A percentile compares a stretch with the other conserved stretches of the same genome.
These are phyloP conservation scores for Apaloderma vittatum DNA, from an alignment of 2,113 vertebrate genomes.

Conservation along the genomic window DNA sequence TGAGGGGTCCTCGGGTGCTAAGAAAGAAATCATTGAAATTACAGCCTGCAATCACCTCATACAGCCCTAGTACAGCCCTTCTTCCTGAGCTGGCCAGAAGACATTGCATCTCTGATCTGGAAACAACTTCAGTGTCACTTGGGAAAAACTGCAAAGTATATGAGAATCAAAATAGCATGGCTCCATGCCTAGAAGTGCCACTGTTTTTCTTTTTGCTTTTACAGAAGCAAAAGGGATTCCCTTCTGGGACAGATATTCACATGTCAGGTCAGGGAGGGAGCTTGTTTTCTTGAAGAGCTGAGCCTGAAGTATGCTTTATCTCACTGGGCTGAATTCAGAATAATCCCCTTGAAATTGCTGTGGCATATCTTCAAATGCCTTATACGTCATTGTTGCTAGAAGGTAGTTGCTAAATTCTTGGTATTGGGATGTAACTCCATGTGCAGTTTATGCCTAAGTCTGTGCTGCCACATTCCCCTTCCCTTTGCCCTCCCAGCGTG, in stretches of 20 bases:
- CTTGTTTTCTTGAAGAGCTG: slow-evolving; percentile 6
- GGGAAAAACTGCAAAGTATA: not conserved
- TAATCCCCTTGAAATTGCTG: not conserved
- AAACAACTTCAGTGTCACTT: not conserved
- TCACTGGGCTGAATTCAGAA: not conserved
- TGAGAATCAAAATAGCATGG: not conserved
- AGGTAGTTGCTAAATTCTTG: not conserved
- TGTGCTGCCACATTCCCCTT: not conserved
- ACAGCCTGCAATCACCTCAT: not conserved
- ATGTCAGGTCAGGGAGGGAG: not conserved
- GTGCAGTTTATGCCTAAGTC: not conserved
- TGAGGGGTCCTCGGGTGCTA: not conserved
- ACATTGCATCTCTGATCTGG: not conserved
- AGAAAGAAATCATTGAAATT: not conserved
- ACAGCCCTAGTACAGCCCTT: not conserved
- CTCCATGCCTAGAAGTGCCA: not conserved
- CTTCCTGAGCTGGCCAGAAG: not conserved
- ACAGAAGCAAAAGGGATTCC: not conserved
- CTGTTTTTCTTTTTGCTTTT: not conserved
- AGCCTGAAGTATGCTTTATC: not conserved
- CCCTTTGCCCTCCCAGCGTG: not conserved
- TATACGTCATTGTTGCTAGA: not conserved
- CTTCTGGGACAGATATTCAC: not conserved
- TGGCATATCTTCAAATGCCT: not conserved
- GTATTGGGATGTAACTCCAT: not conserved